These are phyloP conservation scores for Perccottus glenii DNA, from an alignment of 2,113 vertebrate genomes.

Conservation along the genomic window DNA sequence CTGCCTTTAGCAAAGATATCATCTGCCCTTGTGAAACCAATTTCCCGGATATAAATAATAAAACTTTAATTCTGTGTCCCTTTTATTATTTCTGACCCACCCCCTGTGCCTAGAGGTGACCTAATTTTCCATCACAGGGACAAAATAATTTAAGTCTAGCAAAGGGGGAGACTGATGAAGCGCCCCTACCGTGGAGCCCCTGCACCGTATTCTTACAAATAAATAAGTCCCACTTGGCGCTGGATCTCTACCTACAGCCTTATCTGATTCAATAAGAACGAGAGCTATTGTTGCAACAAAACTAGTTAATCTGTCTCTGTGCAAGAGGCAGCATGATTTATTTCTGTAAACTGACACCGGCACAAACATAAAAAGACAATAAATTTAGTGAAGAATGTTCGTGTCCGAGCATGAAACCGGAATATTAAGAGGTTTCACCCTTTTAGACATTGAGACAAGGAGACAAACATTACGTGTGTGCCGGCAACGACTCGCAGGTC, in stretches of 20 bases:
- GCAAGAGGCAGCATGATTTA: slow-evolving; percentile 35
- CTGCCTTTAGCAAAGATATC: slow-evolving; percentile 58
- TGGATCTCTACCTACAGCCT: neutral
- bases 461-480: slow-evolving; percentile 11
- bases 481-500: neutral
- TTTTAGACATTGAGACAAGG: slow-evolving; percentile 6
- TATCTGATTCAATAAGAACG: slow-evolving; percentile 42
- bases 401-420: slow-evolving; percentile 5
- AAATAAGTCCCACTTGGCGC: slow-evolving; percentile 36
- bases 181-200: slow-evolving; percentile 9
- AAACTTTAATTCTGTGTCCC: slow-evolving; percentile 76
- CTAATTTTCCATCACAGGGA: slow-evolving; percentile 52
- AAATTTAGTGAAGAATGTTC: slow-evolving; percentile 5
- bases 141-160: slow-evolving; percentile 47
- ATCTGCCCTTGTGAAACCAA: slow-evolving; percentile 74
- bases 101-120: slow-evolving; percentile 57
- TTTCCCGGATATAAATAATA: slow-evolving; percentile 82
- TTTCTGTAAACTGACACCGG: slow-evolving; percentile 42
- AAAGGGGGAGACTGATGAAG: slow-evolving; percentile 27
- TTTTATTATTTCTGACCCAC: slow-evolving; percentile 75
- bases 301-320: slow-evolving; percentile 5
- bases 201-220: slow-evolving; percentile 27
- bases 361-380: slow-evolving; percentile 23
- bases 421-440: slow-evolving; percentile 13
- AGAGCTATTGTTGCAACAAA: slow-evolving; percentile 29